Evolutionary conservation across 2,113 vertebrate genomes (phyloP).

Genomic region (Propithecus coquereli): DNA sequence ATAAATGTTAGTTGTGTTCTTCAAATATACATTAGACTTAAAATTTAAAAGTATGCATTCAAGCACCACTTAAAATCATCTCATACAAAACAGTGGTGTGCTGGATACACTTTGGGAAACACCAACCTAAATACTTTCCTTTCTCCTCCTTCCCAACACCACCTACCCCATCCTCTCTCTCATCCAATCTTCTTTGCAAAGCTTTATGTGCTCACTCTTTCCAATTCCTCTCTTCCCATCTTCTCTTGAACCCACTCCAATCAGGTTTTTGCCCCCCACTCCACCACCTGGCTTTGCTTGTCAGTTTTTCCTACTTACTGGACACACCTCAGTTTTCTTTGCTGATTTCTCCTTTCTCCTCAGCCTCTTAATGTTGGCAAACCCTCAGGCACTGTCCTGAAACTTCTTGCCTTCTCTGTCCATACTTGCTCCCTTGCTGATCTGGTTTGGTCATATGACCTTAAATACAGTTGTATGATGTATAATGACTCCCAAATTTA

Average conservation of each 20-base stretch:
- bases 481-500: background rate
- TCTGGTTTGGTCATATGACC: background rate
- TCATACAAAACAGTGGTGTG: background rate
- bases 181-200: background rate
- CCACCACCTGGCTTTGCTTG: background rate
- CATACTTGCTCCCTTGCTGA: background rate
- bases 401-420: background rate
- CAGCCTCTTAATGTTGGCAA: background rate
- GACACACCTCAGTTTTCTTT: background rate
- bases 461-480: background rate
- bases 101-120: background rate
- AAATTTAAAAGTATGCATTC: background rate
- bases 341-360: background rate
- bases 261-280: background rate
- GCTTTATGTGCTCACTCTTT: background rate
- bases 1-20: background rate
- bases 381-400: background rate
- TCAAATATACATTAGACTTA: background rate
- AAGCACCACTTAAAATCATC: background rate
- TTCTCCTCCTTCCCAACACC: background rate
- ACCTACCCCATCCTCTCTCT: background rate
- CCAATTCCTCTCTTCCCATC: background rate
- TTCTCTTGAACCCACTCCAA: background rate
- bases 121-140: background rate
- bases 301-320: background rate